Evolutionary conservation across 2,113 vertebrate genomes (phyloP), one percentile per base, ranked within the genome.

Genomic region (Phalacrocorax pelagicus): DNA sequence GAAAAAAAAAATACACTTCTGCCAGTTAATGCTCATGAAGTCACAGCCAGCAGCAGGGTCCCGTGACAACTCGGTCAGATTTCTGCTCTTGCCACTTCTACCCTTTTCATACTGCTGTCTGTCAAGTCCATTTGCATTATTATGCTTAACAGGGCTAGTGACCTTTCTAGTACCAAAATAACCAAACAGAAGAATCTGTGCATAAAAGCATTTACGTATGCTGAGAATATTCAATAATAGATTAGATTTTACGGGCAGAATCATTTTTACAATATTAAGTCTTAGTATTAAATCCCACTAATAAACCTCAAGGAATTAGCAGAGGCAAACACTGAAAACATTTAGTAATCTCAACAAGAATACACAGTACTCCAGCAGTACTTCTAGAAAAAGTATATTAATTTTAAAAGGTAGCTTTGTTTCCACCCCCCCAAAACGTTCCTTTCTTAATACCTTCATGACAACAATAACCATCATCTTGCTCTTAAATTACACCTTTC

Each of bases 91-190:
- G 77, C 88, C 90, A 93, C 77, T 88, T 96, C 52, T 81, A 95
- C 89, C 78, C 89, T 92, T 94, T 94, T 96, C 90, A 96, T 87
- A 75, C 54, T 65, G 69, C 92, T 96, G 95, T 81, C 93, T 95
- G 91, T 95, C 92, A 94, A 62, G 83, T 96, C 85, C 69, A 90
- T 90, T 88, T 77, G 44, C 85, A 95, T 96, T 91, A 87, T 71
- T 74, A 94, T 94, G 95, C 95, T 96, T 66, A 96, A 92, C 12
- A 1, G 67, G 52, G 61, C 82, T 82, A 54, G 57, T 58, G 96
- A 94, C 93, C 96, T 97, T 97, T 96, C 91, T 75, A 92, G 85
- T 20, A 73, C 47, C 58, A 86, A 93, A 94, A 96, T 69, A 92
- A 97, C 75, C 57, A 67, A 96, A 89, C n/a, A 94, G 58, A 88